phyloP scores from a whole-genome alignment of 1,140 invertebrate genomes.

The Aporrectodea caliginosa region DNA sequence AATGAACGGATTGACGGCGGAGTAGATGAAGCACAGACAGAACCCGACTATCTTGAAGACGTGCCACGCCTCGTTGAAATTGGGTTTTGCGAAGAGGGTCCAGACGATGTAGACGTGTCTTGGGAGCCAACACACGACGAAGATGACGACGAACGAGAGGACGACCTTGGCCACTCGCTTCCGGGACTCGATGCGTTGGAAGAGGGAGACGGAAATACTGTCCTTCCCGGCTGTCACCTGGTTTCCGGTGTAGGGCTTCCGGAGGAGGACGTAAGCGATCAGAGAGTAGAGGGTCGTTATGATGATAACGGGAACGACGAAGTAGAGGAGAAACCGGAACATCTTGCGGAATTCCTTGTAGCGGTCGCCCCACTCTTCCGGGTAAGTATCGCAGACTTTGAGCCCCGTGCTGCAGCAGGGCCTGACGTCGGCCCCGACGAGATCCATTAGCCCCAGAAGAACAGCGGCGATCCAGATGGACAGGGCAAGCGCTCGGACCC shows the following conservation, averaged over 20 bases:
- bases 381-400: not conserved
- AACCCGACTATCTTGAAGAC: not conserved
- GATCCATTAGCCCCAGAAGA: not conserved
- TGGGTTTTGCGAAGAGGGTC: slow-evolving; percentile 69
- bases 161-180: slow-evolving; percentile 88
- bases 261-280: slow-evolving; percentile 9
- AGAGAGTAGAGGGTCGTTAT: slow-evolving; percentile 13
- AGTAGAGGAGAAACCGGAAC: slow-evolving; percentile 15
- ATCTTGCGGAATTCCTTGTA: not conserved
- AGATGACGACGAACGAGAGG: slow-evolving; percentile 82
- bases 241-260: not conserved
- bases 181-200: slow-evolving; percentile 71
- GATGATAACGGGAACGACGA: slow-evolving; percentile 16
- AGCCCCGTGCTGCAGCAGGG: not conserved
- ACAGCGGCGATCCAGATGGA: not conserved
- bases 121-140: slow-evolving; percentile 83
- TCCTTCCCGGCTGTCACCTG: not conserved
- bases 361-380: not conserved
- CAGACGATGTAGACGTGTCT: slow-evolving; percentile 81
- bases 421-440: not conserved
- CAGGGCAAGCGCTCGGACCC: not conserved
- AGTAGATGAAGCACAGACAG: slow-evolving; percentile 2
- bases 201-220: not conserved
- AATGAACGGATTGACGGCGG: not conserved
- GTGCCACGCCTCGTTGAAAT: not conserved